phyloP scores from a whole-genome alignment of 2,888 invertebrate genomes.

The Biston betularia region DNA sequence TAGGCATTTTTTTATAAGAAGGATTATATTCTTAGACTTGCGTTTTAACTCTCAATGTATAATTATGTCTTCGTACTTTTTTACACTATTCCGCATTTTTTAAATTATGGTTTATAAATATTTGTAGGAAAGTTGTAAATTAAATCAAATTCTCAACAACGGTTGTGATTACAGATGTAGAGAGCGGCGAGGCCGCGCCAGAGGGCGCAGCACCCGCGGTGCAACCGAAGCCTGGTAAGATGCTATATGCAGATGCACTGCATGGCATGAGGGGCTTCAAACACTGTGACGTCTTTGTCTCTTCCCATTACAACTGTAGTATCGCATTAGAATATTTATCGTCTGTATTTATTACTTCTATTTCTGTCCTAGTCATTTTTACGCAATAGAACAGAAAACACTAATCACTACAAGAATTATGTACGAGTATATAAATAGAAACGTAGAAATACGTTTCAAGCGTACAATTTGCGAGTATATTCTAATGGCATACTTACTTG shows the following conservation, averaged over 20 bases:
- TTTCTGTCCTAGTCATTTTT: background rate
- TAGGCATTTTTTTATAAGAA: too few relatives aligned
- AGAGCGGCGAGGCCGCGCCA: conserved; percentile 57
- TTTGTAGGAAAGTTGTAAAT: background rate
- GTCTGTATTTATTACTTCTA: background rate
- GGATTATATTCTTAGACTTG: too few relatives aligned
- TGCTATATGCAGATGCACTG: conserved; percentile 31
- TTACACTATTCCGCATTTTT: too few relatives aligned
- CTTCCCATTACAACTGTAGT: background rate
- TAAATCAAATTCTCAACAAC: conserved; percentile 19
- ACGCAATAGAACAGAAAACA: background rate
- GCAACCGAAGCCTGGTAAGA: conserved; percentile 63
- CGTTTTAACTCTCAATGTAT: too few relatives aligned
- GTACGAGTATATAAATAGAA: too few relatives aligned
- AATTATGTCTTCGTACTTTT: too few relatives aligned
- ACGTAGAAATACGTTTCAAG: too few relatives aligned
- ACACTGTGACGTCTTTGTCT: conserved; percentile 32
- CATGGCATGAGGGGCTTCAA: conserved; percentile 35
- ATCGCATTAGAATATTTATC: background rate
- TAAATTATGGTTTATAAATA: background rate
- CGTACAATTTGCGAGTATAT: background rate
- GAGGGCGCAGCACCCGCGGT: conserved; percentile 54
- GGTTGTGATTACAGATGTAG: conserved; percentile 73
- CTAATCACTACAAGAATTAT: too few relatives aligned
- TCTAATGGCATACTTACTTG: background rate